phyloP scores from a whole-genome alignment of 2,888 invertebrate genomes.

The Hybos culiciformis region DNA sequence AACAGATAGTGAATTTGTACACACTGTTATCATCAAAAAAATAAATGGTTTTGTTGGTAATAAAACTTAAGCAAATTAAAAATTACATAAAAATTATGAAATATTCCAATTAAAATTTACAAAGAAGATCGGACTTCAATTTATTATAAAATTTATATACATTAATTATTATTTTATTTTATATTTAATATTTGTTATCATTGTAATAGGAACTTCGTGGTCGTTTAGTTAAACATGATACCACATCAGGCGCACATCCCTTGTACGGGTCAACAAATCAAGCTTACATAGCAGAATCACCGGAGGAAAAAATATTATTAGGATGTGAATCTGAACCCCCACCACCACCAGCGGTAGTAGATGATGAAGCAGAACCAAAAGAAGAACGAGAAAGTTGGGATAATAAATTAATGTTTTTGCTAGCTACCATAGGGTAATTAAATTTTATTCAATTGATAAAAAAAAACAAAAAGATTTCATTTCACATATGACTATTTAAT shows the following conservation, averaged over 20 bases:
- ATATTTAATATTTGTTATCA: too few relatives aligned
- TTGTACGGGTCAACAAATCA: constrained; percentile 80
- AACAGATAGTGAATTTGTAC: too few relatives aligned
- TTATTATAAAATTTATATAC: neutral
- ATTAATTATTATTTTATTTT: neutral
- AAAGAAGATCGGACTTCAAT: too few relatives aligned
- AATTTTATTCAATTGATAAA: neutral
- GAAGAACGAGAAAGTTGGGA: constrained; percentile 84
- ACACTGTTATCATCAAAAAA: too few relatives aligned
- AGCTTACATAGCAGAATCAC: constrained; percentile 45
- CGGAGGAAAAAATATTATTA: constrained; percentile 26
- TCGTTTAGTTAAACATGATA: constrained; percentile 56
- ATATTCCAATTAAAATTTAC: too few relatives aligned
- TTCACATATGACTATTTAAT: neutral
- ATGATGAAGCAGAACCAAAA: constrained; percentile 47
- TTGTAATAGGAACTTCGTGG: constrained; percentile 61
- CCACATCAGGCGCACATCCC: constrained; percentile 47
- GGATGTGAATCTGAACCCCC: constrained; percentile 36
- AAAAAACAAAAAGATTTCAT: neutral
- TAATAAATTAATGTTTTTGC: constrained; percentile 77
- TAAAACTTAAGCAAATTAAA: too few relatives aligned
- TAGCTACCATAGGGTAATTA: constrained; percentile 70
- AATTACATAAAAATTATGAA: too few relatives aligned
- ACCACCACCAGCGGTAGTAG: constrained; percentile 37
- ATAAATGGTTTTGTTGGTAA: too few relatives aligned